Evolutionary conservation across 2,797 vertebrate species (phyloP).

Genomic region (Taenioides sp.): DNA sequence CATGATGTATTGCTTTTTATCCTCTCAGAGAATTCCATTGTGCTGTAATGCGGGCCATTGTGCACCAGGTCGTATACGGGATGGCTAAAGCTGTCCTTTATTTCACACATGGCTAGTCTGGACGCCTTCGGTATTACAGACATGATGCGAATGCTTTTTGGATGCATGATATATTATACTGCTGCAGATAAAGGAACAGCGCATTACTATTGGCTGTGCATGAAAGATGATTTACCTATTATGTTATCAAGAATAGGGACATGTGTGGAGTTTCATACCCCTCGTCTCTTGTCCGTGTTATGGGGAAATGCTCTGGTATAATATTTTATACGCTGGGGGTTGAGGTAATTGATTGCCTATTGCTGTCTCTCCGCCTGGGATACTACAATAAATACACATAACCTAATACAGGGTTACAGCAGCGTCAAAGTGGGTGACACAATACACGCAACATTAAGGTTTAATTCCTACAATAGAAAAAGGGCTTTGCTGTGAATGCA

Average conservation of each 20-base stretch:
- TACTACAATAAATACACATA: not conserved
- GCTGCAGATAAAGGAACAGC: constrained; percentile 38
- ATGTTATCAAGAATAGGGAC: constrained; percentile 34
- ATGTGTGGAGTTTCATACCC: constrained; percentile 26
- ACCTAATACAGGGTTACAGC: not conserved
- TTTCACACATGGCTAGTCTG: constrained; percentile 54
- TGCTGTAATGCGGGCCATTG: constrained; percentile 52
- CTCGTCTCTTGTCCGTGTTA: constrained; percentile 23
- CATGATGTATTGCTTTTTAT: constrained; percentile 58
- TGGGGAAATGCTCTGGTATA: constrained; percentile 34
- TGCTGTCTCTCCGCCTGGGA: constrained; percentile 4
- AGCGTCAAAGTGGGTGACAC: not conserved
- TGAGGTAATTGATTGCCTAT: constrained; percentile 47
- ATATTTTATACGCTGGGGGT: constrained; percentile 34
- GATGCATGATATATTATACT: constrained; percentile 51
- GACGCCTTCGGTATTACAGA: constrained; percentile 25
- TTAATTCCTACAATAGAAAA: not conserved
- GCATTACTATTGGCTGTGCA: constrained; percentile 38
- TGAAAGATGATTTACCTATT: constrained; percentile 56
- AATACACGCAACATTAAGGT: not conserved
- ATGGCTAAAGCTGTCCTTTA: constrained; percentile 53
- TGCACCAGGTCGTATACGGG: constrained; percentile 32
- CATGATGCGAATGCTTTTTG: constrained; percentile 42
- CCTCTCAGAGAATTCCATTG: constrained; percentile 57
- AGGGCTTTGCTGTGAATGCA: no score